A percentile compares a stretch with the other conserved stretches of the same genome.
Evolutionary conservation across 2,888 invertebrate species (phyloP).

Genomic region (Eupithecia vulgata): DNA sequence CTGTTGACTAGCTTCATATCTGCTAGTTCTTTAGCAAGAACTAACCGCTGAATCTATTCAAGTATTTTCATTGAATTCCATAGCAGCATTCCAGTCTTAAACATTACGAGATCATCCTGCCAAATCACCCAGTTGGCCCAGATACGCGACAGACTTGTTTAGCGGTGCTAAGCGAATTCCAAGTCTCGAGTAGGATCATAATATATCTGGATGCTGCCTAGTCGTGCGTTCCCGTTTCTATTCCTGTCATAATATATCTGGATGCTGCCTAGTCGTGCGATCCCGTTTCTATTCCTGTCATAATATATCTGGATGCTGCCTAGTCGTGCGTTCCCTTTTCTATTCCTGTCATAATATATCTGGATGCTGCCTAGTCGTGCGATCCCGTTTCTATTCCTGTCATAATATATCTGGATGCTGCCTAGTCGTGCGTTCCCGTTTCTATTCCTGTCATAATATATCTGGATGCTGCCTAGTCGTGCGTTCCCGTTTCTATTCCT

Average conservation of each 20-base stretch:
- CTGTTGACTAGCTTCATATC: neutral
- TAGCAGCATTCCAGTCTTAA: slow-evolving; percentile 13
- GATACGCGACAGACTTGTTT: slow-evolving; percentile 20
- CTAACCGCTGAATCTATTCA: neutral
- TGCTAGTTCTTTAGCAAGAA: neutral
- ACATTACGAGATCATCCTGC: slow-evolving; percentile 12
- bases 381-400: too few species aligned
- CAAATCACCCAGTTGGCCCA: slow-evolving; percentile 29
- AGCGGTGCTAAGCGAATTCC: slow-evolving; percentile 20
- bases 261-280: neutral
- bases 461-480: neutral
- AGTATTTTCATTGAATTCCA: slow-evolving; percentile 12
- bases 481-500: slow-evolving; percentile 21
- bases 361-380: neutral
- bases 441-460: too few species aligned
- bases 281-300: too few species aligned
- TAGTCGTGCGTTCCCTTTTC: neutral
- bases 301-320: slow-evolving; percentile 16
- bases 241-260: slow-evolving; percentile 21
- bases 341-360: too few species aligned
- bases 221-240: slow-evolving; percentile 11
- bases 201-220: slow-evolving; percentile 14
- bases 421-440: neutral
- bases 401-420: slow-evolving; percentile 16
- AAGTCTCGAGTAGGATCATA: slow-evolving; percentile 16